A percentile compares a stretch with the other conserved stretches of the same genome.
phyloP scores from a whole-genome alignment of 2,797 vertebrate genomes.

The Typhlichthys eigenmanni region DNA sequence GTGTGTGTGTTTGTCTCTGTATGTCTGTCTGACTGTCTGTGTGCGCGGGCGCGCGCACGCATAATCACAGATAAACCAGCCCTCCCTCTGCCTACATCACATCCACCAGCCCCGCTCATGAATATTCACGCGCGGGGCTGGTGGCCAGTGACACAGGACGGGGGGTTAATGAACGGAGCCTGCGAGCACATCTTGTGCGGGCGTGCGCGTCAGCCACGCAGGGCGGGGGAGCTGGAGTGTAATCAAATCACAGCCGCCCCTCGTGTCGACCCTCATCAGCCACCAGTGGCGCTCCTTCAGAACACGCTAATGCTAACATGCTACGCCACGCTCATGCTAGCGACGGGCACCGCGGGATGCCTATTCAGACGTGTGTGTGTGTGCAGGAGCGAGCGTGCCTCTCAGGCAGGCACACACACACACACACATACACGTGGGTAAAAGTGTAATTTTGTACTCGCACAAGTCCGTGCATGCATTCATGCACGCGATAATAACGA shows the following conservation, averaged over 20 bases:
- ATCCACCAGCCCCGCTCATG: conserved; percentile 61
- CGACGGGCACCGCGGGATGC: neutral
- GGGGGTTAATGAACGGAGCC: conserved; percentile 55
- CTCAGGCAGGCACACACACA: too few species aligned
- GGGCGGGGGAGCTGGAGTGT: conserved; percentile 54
- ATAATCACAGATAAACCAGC: conserved; percentile 36
- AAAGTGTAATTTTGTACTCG: neutral
- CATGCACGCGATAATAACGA: conserved; percentile 14
- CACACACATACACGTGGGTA: neutral
- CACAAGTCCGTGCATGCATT: conserved; percentile 10
- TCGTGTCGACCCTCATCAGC: conserved; percentile 72
- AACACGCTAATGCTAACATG: conserved; percentile 32
- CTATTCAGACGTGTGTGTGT: conserved; percentile 1
- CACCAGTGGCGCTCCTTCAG: conserved; percentile 56
- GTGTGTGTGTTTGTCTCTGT: neutral
- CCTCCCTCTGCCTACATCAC: conserved; percentile 39
- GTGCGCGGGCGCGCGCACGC: conserved; percentile 6
- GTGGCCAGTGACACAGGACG: conserved; percentile 49
- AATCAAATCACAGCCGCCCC: conserved; percentile 69
- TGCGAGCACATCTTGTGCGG: neutral
- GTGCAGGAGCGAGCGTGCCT: neutral
- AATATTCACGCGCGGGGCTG: conserved; percentile 75
- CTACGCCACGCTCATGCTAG: conserved; percentile 23
- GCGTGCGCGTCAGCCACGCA: neutral
- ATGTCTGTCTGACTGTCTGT: conserved; percentile 9